Evolutionary conservation across 2,113 vertebrate species (phyloP).

Genomic region (Hemibagrus wyckioides): DNA sequence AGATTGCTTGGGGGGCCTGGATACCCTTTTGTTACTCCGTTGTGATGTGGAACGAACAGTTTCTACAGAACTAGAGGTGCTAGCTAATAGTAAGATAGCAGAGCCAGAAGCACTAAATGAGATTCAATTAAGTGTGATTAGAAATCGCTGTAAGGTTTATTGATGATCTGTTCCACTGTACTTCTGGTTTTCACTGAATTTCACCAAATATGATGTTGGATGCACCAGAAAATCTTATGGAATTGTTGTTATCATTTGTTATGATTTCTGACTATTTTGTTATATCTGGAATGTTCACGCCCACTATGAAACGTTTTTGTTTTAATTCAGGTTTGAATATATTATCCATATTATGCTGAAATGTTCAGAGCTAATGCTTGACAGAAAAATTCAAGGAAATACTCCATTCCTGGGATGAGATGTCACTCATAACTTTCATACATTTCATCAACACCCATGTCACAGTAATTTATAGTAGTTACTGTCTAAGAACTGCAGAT

Average conservation of each 20-base stretch:
- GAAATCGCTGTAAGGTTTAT: constrained; percentile 45
- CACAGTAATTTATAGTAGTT: neutral
- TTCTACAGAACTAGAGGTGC: neutral
- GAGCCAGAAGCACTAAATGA: constrained; percentile 30
- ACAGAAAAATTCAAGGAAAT: neutral
- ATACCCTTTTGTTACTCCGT: constrained; percentile 16
- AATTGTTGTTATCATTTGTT: neutral
- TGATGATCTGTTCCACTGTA: constrained; percentile 34
- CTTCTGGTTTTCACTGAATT: constrained; percentile 20
- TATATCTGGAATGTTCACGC: neutral
- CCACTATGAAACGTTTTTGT: neutral
- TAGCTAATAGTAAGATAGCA: constrained; percentile 16
- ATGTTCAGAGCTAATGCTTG: neutral
- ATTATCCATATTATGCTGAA: neutral
- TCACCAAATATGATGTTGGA: neutral
- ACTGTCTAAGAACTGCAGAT: neutral
- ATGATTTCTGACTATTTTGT: neutral
- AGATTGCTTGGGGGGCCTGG: constrained; percentile 2
- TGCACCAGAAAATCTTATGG: neutral
- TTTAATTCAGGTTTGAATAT: neutral
- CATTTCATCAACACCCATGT: neutral
- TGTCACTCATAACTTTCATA: neutral
- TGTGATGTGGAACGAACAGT: neutral
- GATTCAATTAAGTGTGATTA: constrained; percentile 55
- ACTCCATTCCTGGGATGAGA: neutral